These are phyloP conservation scores for Lasioglossum villosulum DNA, from an alignment of 2,888 invertebrate species.

Conservation along the genomic window DNA sequence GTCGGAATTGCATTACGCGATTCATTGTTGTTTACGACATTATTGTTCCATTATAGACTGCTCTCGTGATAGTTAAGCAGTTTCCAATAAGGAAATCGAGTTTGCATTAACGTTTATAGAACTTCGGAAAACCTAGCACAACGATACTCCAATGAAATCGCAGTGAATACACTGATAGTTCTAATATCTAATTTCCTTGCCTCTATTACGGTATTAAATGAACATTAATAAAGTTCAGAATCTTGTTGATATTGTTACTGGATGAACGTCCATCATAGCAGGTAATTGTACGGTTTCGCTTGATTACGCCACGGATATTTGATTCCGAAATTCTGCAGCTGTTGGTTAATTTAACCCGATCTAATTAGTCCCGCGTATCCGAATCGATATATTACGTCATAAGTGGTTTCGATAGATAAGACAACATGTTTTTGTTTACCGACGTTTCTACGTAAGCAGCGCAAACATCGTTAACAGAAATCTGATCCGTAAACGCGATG, in stretches of 20 bases:
- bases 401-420: not conserved
- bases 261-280: not conserved
- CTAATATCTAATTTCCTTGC: not conserved
- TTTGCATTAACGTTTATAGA: not conserved
- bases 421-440: not conserved
- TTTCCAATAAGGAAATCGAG: constrained; percentile 9
- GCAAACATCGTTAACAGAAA: not conserved
- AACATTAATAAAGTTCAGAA: not conserved
- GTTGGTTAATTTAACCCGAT: not conserved
- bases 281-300: not conserved
- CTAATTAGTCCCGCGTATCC: not conserved
- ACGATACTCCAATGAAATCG: not conserved
- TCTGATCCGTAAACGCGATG: not conserved
- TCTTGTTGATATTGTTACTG: not conserved
- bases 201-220: not conserved
- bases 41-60: not conserved
- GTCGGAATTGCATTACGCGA: not conserved
- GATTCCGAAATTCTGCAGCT: not conserved
- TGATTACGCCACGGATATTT: not conserved
- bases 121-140: not conserved
- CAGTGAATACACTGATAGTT: not conserved
- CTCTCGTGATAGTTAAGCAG: not conserved
- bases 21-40: constrained; percentile 14
- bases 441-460: not conserved
- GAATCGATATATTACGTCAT: not conserved